These are phyloP conservation scores for Ricordea florida DNA, from an alignment of 92 coral and sea anemone species.

Conservation along the genomic window DNA sequence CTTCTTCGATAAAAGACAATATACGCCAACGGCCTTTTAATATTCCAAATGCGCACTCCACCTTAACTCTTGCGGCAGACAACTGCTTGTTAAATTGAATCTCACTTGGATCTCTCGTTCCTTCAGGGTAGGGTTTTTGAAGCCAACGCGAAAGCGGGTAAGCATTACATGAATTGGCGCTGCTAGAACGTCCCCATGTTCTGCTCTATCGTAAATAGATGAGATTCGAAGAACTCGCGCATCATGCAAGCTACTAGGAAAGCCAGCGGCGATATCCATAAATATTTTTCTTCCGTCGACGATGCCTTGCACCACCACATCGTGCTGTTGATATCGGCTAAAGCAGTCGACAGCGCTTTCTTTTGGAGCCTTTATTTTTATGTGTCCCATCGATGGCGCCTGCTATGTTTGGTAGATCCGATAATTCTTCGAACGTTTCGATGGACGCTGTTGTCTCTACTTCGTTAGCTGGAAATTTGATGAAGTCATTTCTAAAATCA, in stretches of 20 bases:
- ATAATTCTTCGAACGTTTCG: no score
- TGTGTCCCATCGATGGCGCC: no score
- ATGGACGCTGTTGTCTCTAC: no score
- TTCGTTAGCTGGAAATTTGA: no score
- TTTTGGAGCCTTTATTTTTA: no score
- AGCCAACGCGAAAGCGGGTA: constrained; percentile 44
- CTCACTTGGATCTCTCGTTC: constrained; percentile 45
- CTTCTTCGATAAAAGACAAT: constrained; percentile 18
- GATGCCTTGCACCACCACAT: constrained; percentile 26
- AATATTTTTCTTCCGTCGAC: constrained; percentile 38
- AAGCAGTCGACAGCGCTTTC: constrained; percentile 42
- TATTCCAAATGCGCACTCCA: constrained; percentile 19
- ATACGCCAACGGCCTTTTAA: constrained; percentile 3
- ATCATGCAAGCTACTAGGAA: constrained; percentile 41
- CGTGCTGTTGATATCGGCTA: constrained; percentile 47
- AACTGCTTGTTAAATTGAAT: constrained; percentile 39
- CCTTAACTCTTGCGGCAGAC: constrained; percentile 24
- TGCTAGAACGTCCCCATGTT: constrained; percentile 32
- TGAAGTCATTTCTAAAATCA: no score
- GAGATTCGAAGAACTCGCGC: constrained; percentile 23
- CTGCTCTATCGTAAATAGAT: constrained; percentile 19
- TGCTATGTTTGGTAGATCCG: no score
- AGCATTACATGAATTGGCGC: constrained; percentile 30
- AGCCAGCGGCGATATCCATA: constrained; percentile 28
- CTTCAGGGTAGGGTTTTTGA: constrained; percentile 56